Evolutionary conservation across 1,140 invertebrate genomes (phyloP).

Genomic region (Sitobion miscanthi): DNA sequence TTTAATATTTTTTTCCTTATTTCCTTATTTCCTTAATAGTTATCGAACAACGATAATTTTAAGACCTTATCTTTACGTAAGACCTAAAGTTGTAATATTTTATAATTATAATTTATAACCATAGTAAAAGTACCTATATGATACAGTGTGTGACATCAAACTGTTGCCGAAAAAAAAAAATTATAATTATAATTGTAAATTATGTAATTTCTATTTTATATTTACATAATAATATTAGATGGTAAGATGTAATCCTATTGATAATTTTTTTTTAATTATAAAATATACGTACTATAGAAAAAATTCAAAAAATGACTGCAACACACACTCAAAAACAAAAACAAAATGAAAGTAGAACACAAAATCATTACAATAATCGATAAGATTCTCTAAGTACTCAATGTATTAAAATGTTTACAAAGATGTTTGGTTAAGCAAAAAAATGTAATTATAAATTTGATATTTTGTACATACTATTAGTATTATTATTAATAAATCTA

Average conservation of each 20-base stretch:
- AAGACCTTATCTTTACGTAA: slow-evolving; percentile 49
- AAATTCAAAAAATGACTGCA: slow-evolving; percentile 52
- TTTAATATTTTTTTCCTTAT: slow-evolving; percentile 46
- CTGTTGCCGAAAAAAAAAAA: slow-evolving; percentile 53
- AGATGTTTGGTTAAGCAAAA: slow-evolving; percentile 55
- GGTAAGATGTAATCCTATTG: slow-evolving; percentile 55
- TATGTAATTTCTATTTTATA: slow-evolving; percentile 55
- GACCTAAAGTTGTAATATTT: slow-evolving; percentile 56
- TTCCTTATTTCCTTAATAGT: slow-evolving; percentile 52
- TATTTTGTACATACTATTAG: slow-evolving; percentile 54
- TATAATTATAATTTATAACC: slow-evolving; percentile 56
- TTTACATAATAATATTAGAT: slow-evolving; percentile 54
- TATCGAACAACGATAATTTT: slow-evolving; percentile 51
- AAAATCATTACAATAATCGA: slow-evolving; percentile 53
- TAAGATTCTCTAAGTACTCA: slow-evolving; percentile 51
- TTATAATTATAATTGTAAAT: slow-evolving; percentile 53
- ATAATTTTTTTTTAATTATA: slow-evolving; percentile 55
- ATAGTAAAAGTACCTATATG: slow-evolving; percentile 55
- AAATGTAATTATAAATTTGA: slow-evolving; percentile 49
- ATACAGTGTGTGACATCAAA: slow-evolving; percentile 55
- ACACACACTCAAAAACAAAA: slow-evolving; percentile 52
- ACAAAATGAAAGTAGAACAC: slow-evolving; percentile 50
- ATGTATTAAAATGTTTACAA: slow-evolving; percentile 56
- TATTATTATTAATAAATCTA: slow-evolving; percentile 47
- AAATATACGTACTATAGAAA: slow-evolving; percentile 55